Base-by-base conservation (phyloP, 2,797 vertebrate genomes). In the Megalops cyprinoides region DNA sequence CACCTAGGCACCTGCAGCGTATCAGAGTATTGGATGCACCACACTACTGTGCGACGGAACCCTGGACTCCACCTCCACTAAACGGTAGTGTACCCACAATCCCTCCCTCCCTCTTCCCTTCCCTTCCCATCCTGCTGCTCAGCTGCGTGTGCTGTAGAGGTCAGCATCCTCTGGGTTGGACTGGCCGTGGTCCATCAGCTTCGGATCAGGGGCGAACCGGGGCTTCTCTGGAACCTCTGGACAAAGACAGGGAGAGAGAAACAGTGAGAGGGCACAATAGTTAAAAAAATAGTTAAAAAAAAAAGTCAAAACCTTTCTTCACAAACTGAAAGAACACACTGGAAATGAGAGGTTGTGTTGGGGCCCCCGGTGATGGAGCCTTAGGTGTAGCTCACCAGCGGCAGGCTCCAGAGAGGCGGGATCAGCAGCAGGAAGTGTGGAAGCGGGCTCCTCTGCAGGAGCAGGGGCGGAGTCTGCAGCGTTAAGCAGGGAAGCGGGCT, bases 91-190 rank as follows among this genome's bases (percentile, higher is more conserved):
- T 71, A 71, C 37, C 67, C 12, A 44, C 4, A 37, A 7, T 44
- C 42, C 44, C 58, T 14, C 14, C 49, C 48, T 14, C 25, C 48
- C 48, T 14, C 48, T 0, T 5, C 46, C 25, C 31, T 74, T 5
- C 46, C n/a, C 75, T 20, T 6, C 37, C 31, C 28, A 42, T 39
- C 0, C 23, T 15, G 25, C 25, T 46, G 9, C 78, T 94, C 85
- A 95, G 89, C 91, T 94, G 87, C 95, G 93, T 65, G 93, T 95
- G 87, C 93, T 95, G 87, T 95, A 95, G 92, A 96, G 86, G 84
- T 96, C 95, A 85, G 80, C 81, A 55, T 96, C 95, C 86, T 95
- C 94, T 44, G 94, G 94, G 85, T 83, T 90, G 79, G 93, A 93
- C 79, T 95, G 94, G 23, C 95, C 94, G 0, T 94, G 91, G 85